Evolutionary conservation across 1,140 invertebrate genomes (phyloP).

Genomic region (Eupristina koningsbergeri): DNA sequence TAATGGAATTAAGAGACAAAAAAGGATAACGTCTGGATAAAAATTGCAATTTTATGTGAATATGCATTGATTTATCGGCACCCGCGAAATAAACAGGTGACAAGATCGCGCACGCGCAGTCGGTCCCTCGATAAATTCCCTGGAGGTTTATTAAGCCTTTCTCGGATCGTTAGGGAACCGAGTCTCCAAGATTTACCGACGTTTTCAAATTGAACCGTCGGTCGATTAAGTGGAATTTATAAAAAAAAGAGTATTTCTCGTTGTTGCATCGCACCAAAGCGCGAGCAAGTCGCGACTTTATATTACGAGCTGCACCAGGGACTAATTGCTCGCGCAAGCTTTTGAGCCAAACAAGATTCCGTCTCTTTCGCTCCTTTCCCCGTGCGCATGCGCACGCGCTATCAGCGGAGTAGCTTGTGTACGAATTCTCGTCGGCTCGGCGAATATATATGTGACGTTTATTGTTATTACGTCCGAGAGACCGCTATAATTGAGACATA

Average conservation of each 20-base stretch:
- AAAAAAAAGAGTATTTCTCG: not conserved
- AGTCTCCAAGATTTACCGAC: slow-evolving; percentile 35
- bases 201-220: slow-evolving; percentile 49
- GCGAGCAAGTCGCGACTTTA: not conserved
- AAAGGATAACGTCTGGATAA: slow-evolving; percentile 6
- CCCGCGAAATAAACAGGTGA: not conserved
- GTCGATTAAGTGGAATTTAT: not conserved
- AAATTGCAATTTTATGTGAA: slow-evolving; percentile 30
- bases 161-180: not conserved
- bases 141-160: slow-evolving; percentile 34
- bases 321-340: slow-evolving; percentile 62
- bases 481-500: slow-evolving; percentile 65
- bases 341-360: slow-evolving; percentile 62
- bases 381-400: not conserved
- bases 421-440: slow-evolving; percentile 48
- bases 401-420: not conserved
- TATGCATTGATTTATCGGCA: slow-evolving; percentile 39
- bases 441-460: slow-evolving; percentile 64
- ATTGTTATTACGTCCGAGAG: slow-evolving; percentile 64
- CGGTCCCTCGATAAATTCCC: slow-evolving; percentile 33
- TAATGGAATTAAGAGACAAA: not conserved
- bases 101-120: not conserved
- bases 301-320: slow-evolving; percentile 51
- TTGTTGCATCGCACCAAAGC: not conserved
- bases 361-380: too few relatives aligned